These are phyloP conservation scores for Pangasius sanitwongsei DNA, from an alignment of 2,797 vertebrate genomes.

Conservation along the genomic window DNA sequence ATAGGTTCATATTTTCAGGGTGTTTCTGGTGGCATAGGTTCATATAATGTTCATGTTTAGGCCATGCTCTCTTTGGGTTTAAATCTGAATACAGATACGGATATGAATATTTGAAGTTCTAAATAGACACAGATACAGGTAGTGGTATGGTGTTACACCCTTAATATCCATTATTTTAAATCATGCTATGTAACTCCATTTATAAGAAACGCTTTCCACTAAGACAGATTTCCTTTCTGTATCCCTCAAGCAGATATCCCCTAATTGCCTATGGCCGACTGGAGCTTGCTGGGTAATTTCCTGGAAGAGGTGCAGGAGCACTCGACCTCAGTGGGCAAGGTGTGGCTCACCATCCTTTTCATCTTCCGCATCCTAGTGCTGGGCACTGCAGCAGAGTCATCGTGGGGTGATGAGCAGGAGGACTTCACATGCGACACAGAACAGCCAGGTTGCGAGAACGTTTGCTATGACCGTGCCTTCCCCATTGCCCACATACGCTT, in stretches of 20 bases:
- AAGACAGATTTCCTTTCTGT: neutral
- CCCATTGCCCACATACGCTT: conserved; percentile 95
- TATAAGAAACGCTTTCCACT: neutral
- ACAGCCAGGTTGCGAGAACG: conserved; percentile 93
- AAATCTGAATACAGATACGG: neutral
- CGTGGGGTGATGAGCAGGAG: conserved; percentile 95
- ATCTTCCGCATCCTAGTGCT: conserved; percentile 97
- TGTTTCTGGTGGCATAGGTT: neutral
- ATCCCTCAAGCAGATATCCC: conserved; percentile 36
- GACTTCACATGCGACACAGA: conserved; percentile 92
- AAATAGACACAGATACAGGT: neutral
- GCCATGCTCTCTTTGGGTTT: neutral
- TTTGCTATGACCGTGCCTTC: conserved; percentile 94
- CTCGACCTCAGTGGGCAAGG: conserved; percentile 94
- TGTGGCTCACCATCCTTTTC: conserved; percentile 95
- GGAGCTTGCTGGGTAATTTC: conserved; percentile 95
- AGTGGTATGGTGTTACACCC: neutral
- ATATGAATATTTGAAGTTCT: neutral
- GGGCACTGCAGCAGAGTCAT: conserved; percentile 93
- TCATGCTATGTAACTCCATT: neutral
- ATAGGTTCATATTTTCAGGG: neutral
- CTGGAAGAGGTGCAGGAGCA: conserved; percentile 97
- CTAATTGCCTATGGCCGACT: conserved; percentile 85
- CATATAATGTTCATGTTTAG: neutral
- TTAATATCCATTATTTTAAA: neutral